These are phyloP conservation scores for Drosophila busckii DNA, from an alignment of 1,140 invertebrate species.

Conservation along the genomic window DNA sequence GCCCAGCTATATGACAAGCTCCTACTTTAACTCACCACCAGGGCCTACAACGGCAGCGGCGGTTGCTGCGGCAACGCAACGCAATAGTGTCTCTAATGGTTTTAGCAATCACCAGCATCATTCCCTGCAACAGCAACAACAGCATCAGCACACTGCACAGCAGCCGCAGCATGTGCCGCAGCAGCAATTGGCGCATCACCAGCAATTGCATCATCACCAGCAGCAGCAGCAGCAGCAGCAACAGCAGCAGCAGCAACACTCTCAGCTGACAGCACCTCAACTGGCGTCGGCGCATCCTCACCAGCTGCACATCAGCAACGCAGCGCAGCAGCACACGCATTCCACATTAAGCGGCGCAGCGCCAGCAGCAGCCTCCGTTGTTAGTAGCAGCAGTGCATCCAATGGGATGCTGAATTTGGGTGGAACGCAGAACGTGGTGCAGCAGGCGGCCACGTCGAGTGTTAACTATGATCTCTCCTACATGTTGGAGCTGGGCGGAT, in stretches of 20 bases:
- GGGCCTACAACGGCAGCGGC: constrained; percentile 64
- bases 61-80: constrained; percentile 56
- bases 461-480: constrained; percentile 90
- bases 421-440: constrained; percentile 86
- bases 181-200: constrained; percentile 61
- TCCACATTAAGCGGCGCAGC: constrained; percentile 55
- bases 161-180: constrained; percentile 78
- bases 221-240: constrained; percentile 44
- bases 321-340: constrained; percentile 53
- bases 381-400: constrained; percentile 46
- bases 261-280: constrained; percentile 71
- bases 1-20: constrained; percentile 60
- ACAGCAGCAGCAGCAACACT: constrained; percentile 46
- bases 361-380: constrained; percentile 45
- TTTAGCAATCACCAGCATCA: constrained; percentile 70
- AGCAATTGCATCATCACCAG: constrained; percentile 77
- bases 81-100: constrained; percentile 45
- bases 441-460: constrained; percentile 86
- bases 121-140: constrained; percentile 45
- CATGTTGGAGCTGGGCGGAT: constrained; percentile 90
- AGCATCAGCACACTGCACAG: constrained; percentile 43
- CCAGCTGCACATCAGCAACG: constrained; percentile 61
- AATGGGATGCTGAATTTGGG: constrained; percentile 81
- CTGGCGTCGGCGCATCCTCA: constrained; percentile 79
- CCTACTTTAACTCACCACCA: constrained; percentile 76